Evolutionary conservation across 2,797 vertebrate species (phyloP).

Genomic region (Poeciliopsis turneri): DNA sequence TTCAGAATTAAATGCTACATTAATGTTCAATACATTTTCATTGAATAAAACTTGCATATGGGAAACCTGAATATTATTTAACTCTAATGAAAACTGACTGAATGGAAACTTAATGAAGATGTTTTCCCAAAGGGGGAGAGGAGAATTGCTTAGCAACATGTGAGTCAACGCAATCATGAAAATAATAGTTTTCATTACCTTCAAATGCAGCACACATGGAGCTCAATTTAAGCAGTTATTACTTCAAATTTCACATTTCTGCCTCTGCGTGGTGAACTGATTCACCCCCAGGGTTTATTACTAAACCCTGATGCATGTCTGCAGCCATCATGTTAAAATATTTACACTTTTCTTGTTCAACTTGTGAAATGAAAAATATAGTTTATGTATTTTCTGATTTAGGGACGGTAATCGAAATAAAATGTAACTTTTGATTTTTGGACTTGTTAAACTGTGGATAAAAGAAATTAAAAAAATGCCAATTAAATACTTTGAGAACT

Average conservation of each 20-base stretch:
- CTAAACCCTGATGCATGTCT: not conserved
- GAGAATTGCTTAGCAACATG: constrained; percentile 34
- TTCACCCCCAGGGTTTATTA: not conserved
- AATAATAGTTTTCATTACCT: constrained; percentile 45
- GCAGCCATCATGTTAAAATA: not conserved
- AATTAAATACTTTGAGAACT: too few relatives aligned
- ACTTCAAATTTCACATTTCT: not conserved
- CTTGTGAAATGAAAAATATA: not conserved
- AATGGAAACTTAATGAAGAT: constrained; percentile 14
- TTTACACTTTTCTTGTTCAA: not conserved
- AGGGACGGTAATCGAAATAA: not conserved
- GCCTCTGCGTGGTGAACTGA: not conserved
- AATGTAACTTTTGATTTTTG: not conserved
- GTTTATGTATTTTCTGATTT: not conserved
- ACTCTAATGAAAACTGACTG: constrained; percentile 11
- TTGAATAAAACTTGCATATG: not conserved
- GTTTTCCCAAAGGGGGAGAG: constrained; percentile 24
- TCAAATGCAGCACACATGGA: constrained; percentile 43
- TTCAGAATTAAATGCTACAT: not conserved
- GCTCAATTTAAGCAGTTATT: constrained; percentile 46
- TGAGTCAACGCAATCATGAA: constrained; percentile 13
- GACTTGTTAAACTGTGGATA: not conserved
- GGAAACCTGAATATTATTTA: not conserved
- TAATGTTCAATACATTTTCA: not conserved
- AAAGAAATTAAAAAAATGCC: too few relatives aligned